Percentiles rank a stretch among this genome's conserved stretches.
These are phyloP conservation scores for Motacilla alba DNA, from an alignment of 2,113 vertebrate genomes.

Conservation along the genomic window DNA sequence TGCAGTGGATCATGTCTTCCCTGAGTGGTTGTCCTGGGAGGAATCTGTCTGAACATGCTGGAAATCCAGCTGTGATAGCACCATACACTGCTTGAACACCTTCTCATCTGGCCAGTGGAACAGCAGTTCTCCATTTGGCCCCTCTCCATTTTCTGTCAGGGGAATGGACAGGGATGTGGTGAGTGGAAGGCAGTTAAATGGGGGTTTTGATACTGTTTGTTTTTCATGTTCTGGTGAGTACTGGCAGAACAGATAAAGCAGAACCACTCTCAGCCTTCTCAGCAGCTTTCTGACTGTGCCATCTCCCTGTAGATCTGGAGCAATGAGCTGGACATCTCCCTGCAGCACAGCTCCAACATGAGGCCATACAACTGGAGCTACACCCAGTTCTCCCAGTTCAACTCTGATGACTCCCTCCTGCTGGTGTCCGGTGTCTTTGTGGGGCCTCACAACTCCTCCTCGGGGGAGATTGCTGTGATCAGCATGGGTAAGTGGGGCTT, in stretches of 20 bases:
- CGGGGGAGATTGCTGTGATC: conserved; percentile 93
- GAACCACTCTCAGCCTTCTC: neutral
- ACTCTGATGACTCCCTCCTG: conserved; percentile 89
- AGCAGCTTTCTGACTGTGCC: neutral
- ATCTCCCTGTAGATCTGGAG: conserved; percentile 83
- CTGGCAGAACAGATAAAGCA: neutral
- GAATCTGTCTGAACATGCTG: neutral
- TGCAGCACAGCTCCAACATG: conserved; percentile 96
- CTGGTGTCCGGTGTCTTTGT: conserved; percentile 94
- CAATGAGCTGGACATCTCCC: conserved; percentile 84
- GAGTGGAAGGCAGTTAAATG: neutral
- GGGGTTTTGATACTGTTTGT: neutral
- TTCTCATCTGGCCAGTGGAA: neutral
- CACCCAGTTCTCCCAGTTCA: conserved; percentile 99
- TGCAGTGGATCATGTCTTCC: neutral
- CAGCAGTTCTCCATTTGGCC: neutral
- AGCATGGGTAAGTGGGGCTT: conserved; percentile 80
- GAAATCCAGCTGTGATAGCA: neutral
- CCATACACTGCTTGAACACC: neutral
- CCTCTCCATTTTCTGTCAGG: neutral
- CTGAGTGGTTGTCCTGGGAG: neutral
- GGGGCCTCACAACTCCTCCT: conserved; percentile 89
- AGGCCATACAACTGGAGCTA: conserved; percentile 96
- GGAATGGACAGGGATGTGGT: too few relatives aligned
- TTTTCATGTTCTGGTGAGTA: neutral